Base-by-base conservation (phyloP, 2,113 vertebrate species). In the Microtus pennsylvanicus region DNA sequence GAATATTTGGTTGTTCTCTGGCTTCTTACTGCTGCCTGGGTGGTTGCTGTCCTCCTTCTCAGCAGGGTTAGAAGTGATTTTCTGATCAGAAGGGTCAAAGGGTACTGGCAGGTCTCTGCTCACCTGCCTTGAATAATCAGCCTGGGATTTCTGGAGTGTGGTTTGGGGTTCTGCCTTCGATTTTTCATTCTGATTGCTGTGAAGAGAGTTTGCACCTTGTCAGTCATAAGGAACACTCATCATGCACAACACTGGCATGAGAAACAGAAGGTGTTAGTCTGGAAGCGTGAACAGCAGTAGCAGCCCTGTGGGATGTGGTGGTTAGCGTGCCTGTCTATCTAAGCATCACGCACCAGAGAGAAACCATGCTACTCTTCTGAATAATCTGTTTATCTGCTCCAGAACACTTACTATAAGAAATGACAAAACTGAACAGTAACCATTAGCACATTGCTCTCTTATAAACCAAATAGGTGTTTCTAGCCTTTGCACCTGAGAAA, bases 181-280 rank as follows among this genome's bases (percentile, higher is more conserved):
- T 35, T 92, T 95, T 47, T 95, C 94, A 33, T 96, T 45, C 14
- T 96, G 86, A 12, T 65, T 91, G 16, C 92, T 97, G 92, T 63
- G 63, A 92, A 95, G 72, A 94, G 22, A 93, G 70, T 92, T 85
- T 77, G 4, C 42, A 65, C n/a, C 89, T 78, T 42, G 90, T 97
- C 80, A 96, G 45, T 94, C 35, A 75, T 6, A 85, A 42, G 17
- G 61, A 13, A 89, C 70, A 55, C 14, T 75, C 47, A 1, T 28
- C 28, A 61, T n/a, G 58, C 0, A 47, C 16, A 8, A 63, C 21
- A 0, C 26, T 81, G 72, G 35, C 45, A 47, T 75, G 63, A 82
- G 78, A 95, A 92, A 92, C 11, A 42, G 90, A 61, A 96, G 72
- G 52, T 94, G 58, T 91, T 81, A 82, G 63, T 42, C 26, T 76